phyloP scores from a whole-genome alignment of 1,140 invertebrate genomes.

The Latrodectus geometricus region DNA sequence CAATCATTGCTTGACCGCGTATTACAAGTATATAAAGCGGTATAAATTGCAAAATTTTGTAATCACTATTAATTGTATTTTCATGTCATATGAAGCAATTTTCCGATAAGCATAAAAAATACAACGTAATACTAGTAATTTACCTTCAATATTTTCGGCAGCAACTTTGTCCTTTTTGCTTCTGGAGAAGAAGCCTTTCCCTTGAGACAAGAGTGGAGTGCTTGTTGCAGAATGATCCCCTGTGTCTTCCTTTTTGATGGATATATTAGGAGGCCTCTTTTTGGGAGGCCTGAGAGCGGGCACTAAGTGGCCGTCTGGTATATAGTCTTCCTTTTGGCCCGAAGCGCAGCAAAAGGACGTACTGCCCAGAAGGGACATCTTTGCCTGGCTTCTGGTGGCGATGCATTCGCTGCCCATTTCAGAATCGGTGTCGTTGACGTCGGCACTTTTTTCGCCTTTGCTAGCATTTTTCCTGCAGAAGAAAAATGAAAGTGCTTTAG shows the following conservation, averaged over 20 bases:
- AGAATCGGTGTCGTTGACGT: conserved; percentile 38
- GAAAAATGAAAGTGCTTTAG: neutral
- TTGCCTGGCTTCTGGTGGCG: conserved; percentile 35
- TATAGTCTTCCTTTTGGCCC: conserved; percentile 51
- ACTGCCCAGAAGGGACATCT: conserved; percentile 36
- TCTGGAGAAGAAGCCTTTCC: conserved; percentile 16
- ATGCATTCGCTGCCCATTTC: conserved; percentile 3
- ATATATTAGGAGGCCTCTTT: conserved; percentile 19
- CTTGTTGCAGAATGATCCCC: conserved; percentile 16
- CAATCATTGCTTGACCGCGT: no score
- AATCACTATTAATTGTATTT: no score
- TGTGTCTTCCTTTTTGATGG: neutral
- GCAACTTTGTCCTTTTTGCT: conserved; percentile 15
- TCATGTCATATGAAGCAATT: no score
- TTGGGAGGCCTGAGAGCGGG: conserved; percentile 12
- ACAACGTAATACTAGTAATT: no score
- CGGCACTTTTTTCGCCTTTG: conserved; percentile 43
- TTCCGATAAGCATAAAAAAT: no score
- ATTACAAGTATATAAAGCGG: no score
- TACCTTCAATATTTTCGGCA: conserved; percentile 11
- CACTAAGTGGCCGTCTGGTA: conserved; percentile 21
- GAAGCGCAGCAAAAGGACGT: conserved; percentile 54
- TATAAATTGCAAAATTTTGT: no score
- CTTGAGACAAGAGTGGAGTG: conserved; percentile 11
- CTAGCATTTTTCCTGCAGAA: conserved; percentile 37